phyloP scores from a whole-genome alignment of 1,140 invertebrate genomes.

The Coenobita brevimanus region DNA sequence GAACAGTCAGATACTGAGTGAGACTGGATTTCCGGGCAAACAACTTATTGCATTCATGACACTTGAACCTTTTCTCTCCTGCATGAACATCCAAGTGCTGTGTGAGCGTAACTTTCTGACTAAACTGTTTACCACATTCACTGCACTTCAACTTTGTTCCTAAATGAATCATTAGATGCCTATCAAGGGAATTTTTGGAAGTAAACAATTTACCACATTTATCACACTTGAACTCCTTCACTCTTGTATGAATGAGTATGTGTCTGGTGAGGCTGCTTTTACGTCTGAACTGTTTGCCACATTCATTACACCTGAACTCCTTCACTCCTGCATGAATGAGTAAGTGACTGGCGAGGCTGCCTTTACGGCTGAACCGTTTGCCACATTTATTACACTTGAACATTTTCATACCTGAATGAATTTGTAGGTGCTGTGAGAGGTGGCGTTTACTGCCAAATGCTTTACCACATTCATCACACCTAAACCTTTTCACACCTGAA shows the following conservation, averaged over 20 bases:
- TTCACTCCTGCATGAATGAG: slow-evolving; percentile 15
- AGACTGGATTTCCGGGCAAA: neutral
- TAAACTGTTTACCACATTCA: neutral
- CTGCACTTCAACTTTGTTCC: neutral
- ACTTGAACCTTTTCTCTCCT: neutral
- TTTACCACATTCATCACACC: neutral
- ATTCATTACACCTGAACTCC: neutral
- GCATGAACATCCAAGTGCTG: neutral
- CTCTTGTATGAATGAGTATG: neutral
- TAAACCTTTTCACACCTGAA: neutral
- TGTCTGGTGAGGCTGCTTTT: neutral
- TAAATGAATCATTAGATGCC: neutral
- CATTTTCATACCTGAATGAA: neutral
- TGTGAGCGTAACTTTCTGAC: neutral
- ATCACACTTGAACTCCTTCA: neutral
- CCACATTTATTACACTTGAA: neutral
- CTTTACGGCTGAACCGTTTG: neutral
- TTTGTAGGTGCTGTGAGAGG: neutral
- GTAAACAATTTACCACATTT: neutral
- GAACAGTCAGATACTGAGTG: neutral
- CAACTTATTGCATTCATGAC: neutral
- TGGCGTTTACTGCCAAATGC: neutral
- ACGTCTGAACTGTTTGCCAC: neutral
- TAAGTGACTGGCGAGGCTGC: neutral
- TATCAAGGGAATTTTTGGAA: neutral